Evolutionary conservation across 2,113 vertebrate genomes (phyloP).

Genomic region (Copsychus sechellarum): DNA sequence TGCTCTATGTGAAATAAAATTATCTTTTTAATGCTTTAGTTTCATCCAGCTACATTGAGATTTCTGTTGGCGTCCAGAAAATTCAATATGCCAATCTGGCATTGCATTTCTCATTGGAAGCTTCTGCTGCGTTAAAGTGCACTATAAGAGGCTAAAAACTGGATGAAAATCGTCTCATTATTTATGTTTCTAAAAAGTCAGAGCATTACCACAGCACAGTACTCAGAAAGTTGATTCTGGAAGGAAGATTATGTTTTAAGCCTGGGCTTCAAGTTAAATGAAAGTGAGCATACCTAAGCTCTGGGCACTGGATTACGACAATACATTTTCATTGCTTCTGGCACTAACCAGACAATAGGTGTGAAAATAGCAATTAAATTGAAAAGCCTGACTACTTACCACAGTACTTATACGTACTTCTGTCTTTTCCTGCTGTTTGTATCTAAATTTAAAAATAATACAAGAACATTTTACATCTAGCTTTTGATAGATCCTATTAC

Average conservation of each 20-base stretch:
- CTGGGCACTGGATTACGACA: background rate
- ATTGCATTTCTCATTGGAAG: background rate
- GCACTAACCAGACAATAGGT: background rate
- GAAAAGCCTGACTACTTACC: background rate
- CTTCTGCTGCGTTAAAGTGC: background rate
- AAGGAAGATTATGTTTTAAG: background rate
- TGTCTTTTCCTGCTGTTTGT: background rate
- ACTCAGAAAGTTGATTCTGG: background rate
- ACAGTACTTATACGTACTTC: background rate
- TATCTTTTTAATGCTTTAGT: slow-evolving; percentile 9
- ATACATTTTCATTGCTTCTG: background rate
- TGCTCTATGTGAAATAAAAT: slow-evolving; percentile 42
- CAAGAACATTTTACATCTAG: slow-evolving; percentile 26
- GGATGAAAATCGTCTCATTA: background rate
- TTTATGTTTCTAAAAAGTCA: background rate
- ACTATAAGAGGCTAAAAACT: background rate
- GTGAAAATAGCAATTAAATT: background rate
- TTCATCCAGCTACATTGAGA: slow-evolving; percentile 2
- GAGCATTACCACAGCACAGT: background rate
- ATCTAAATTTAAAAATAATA: slow-evolving; percentile 45
- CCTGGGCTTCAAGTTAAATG: background rate
- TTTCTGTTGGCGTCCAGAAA: slow-evolving; percentile 11
- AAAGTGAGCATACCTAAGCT: background rate
- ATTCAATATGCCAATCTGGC: background rate
- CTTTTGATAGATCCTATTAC: slow-evolving; percentile 44